phyloP scores from a whole-genome alignment of 2,113 vertebrate species.

The Sphyrna mokarran region DNA sequence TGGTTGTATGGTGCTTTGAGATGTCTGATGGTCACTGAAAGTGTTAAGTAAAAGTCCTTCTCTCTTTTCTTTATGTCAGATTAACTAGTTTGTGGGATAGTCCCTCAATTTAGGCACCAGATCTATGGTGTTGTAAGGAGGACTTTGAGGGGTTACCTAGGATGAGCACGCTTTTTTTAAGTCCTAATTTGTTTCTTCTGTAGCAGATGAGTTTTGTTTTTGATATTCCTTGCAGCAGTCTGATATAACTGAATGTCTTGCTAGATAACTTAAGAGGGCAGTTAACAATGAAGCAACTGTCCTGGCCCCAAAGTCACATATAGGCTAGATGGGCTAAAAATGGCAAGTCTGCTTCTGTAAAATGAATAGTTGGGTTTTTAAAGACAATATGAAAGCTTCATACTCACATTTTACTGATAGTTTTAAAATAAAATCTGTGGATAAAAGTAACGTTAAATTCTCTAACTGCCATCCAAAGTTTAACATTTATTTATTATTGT shows the following conservation, averaged over 20 bases:
- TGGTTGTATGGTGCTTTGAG: no score
- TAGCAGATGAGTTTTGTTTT: background rate
- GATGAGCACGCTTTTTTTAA: background rate
- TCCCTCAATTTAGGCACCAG: no score
- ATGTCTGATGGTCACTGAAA: no score
- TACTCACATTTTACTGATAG: background rate
- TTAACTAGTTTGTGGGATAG: background rate
- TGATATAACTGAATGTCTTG: background rate
- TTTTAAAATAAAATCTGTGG: no score
- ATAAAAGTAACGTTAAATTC: no score
- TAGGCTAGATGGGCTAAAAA: no score
- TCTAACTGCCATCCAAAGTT: background rate
- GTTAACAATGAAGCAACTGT: background rate
- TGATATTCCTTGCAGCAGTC: background rate
- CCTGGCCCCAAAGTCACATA: background rate
- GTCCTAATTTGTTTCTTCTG: background rate
- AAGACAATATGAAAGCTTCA: background rate
- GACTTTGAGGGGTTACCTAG: background rate
- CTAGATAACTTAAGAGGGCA: background rate
- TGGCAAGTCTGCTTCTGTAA: background rate
- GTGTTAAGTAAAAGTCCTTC: no score
- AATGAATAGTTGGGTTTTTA: background rate
- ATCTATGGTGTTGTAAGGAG: background rate
- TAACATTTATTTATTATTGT: no score
- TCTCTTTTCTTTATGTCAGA: no score